A percentile compares a stretch with the other conserved stretches of the same genome.
Evolutionary conservation across 2,113 vertebrate genomes (phyloP).

Genomic region (Urocynchramus pylzowi): DNA sequence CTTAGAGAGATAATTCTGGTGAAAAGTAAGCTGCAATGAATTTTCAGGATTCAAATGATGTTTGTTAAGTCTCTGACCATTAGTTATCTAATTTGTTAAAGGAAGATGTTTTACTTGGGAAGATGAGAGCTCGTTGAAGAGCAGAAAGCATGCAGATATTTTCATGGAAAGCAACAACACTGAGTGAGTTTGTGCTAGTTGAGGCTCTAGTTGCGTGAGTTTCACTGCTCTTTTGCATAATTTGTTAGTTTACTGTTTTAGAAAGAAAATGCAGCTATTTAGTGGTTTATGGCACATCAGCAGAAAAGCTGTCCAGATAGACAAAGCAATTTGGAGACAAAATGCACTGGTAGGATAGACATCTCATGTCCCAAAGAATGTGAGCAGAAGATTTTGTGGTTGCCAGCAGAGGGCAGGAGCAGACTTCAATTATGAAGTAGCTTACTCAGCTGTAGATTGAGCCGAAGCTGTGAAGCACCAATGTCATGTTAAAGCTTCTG

Average conservation of each 20-base stretch:
- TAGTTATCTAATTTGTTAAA: neutral
- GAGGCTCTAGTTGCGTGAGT: neutral
- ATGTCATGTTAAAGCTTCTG: neutral
- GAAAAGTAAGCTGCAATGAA: neutral
- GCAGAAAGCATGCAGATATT: neutral
- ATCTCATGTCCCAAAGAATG: neutral
- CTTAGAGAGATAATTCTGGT: neutral
- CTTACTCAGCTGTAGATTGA: neutral
- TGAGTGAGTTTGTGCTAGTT: neutral
- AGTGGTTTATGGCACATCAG: neutral
- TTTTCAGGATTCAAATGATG: neutral
- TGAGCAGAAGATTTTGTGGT: neutral
- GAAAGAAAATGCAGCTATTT: neutral
- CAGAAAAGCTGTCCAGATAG: neutral
- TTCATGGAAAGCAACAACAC: neutral
- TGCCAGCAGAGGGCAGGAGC: constrained; percentile 51
- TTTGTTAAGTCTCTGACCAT: neutral
- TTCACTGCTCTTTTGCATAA: neutral
- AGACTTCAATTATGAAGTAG: neutral
- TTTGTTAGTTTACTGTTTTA: neutral
- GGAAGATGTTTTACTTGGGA: neutral
- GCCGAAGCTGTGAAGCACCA: neutral
- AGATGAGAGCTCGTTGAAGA: neutral
- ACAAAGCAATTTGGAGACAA: neutral
- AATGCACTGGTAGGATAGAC: neutral